Evolutionary conservation across 1,140 invertebrate species (phyloP).

Genomic region (Yoshiicerus persimilis): DNA sequence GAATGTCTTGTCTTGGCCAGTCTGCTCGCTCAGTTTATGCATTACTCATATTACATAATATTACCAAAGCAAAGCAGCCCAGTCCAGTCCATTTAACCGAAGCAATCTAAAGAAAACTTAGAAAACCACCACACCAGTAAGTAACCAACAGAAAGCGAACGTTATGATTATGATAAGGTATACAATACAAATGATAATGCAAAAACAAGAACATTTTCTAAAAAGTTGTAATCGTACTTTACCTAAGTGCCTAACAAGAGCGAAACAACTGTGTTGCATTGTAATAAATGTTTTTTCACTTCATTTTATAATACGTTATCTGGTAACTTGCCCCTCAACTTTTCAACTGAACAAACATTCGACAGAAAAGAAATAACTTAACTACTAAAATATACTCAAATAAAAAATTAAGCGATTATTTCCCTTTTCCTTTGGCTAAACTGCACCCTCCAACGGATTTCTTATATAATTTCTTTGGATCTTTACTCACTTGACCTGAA

Average conservation of each 20-base stretch:
- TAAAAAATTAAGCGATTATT: not conserved
- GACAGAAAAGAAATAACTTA: not conserved
- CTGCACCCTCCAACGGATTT: not conserved
- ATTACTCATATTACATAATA: not conserved
- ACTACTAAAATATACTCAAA: not conserved
- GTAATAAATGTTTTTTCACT: not conserved
- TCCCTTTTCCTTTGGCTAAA: not conserved
- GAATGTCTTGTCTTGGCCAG: not conserved
- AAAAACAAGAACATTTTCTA: not conserved
- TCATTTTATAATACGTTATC: not conserved
- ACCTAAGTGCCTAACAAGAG: not conserved
- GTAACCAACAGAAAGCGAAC: not conserved
- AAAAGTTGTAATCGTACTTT: not conserved
- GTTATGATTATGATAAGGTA: not conserved
- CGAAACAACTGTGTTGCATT: not conserved
- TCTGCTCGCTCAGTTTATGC: not conserved
- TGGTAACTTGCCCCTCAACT: not conserved
- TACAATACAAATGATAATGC: not conserved
- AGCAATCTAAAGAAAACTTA: not conserved
- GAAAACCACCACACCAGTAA: not conserved
- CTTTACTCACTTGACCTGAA: not conserved
- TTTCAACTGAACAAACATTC: not conserved
- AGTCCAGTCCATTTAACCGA: not conserved
- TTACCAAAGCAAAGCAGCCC: not conserved
- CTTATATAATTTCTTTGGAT: not conserved